Evolutionary conservation across 2,888 invertebrate species (phyloP), one percentile per base, ranked within the genome.

Genomic region (Lysandra bellargus): DNA sequence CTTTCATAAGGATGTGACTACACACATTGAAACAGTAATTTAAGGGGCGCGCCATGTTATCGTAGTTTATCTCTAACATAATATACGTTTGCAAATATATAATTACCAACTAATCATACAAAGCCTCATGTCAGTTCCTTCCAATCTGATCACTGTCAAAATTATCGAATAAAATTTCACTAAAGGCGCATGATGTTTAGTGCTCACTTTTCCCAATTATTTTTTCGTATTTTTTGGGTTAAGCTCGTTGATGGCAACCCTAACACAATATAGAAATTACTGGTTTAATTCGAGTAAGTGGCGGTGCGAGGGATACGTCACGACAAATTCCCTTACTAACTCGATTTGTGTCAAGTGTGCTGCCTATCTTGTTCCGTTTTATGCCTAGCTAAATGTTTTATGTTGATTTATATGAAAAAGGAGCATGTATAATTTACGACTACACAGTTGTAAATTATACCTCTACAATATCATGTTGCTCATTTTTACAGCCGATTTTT

Each of bases 161-260:
- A 49, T 49, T 49, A 49, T 49, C 49, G 49, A 9, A 9, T 2
- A 2, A 0, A 9, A 49, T 2, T 3, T 49, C 49, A 12, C 9
- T 49, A 49, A 49, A 49, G 9, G 49, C 49, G 1, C 7, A 7
- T 6, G 0, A 4, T 53, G 6, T n/a, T 61, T 6, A n/a, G n/a
- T 3, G 4, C 60, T 61, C 7, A 17, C 30, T 3, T 23, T 69
- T 69, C 33, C 69, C 4, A 33, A 69, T 33, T 14, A 37, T 69
- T 69, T 33, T 69, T 37, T 69, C 14, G 33, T 37, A 69, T 33
- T 69, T 64, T 64, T 69, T 69, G 33, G 69, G 37, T 69, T 33
- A 69, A 69, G 69, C 69, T 14, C 17, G 33, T 37, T 69, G 69
- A 69, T 69, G 69, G 69, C 69, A 69, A 69, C 69, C 69, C 69